Evolutionary conservation across 2,797 vertebrate genomes (phyloP).

Genomic region (Sebastes itinus): DNA sequence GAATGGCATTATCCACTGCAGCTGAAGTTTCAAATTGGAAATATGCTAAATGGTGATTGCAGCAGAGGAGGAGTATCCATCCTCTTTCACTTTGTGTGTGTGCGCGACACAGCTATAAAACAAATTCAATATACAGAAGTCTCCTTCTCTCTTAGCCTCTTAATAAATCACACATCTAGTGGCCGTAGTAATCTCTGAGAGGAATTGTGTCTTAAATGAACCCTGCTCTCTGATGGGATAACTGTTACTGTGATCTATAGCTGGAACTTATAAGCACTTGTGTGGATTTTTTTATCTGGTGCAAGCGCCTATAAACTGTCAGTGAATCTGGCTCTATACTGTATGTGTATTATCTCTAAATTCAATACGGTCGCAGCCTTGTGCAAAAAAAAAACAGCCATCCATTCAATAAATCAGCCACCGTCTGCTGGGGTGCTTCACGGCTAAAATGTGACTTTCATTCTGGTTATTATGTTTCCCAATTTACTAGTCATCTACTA

Average conservation of each 20-base stretch:
- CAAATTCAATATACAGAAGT: conserved; percentile 39
- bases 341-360: conserved; percentile 1
- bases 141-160: neutral
- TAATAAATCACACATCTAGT: conserved; percentile 52
- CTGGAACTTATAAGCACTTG: conserved; percentile 25
- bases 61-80: conserved; percentile 29
- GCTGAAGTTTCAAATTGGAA: conserved; percentile 51
- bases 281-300: conserved; percentile 27
- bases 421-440: conserved; percentile 11
- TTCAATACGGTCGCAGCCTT: neutral
- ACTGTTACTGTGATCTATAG: conserved; percentile 57
- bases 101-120: conserved; percentile 55
- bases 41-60: conserved; percentile 52
- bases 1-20: conserved; percentile 34
- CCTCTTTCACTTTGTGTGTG: conserved; percentile 31
- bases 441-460: conserved; percentile 28
- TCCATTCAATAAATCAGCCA: conserved; percentile 41
- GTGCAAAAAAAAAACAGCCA: neutral
- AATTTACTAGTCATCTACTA: conserved; percentile 18
- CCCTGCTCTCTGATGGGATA: conserved; percentile 33
- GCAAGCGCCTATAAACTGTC: conserved; percentile 21
- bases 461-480: conserved; percentile 28
- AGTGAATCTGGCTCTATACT: neutral
- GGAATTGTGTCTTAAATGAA: conserved; percentile 60
- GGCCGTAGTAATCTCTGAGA: conserved; percentile 14